Evolutionary conservation across 2,113 vertebrate species (phyloP).

Genomic region (Rhabdomys dilectus): DNA sequence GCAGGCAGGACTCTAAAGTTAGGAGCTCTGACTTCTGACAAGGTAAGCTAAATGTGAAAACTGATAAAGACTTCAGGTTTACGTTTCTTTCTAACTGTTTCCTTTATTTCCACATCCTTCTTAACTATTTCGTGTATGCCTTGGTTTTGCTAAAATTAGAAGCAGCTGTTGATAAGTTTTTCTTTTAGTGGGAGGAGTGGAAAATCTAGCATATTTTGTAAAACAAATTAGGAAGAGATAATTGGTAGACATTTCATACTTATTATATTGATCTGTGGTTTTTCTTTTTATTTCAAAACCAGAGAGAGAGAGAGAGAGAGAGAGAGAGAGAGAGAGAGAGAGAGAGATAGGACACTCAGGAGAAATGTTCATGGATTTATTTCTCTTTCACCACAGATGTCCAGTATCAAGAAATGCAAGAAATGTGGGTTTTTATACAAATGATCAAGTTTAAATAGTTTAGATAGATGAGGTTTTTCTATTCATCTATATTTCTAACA

Average conservation of each 20-base stretch:
- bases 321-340: no score
- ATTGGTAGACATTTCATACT: slow-evolving; percentile 32
- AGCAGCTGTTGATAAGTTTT: slow-evolving; percentile 4
- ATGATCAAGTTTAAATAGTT: not conserved
- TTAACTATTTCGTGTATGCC: not conserved
- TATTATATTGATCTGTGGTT: not conserved
- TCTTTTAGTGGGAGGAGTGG: slow-evolving; percentile 17
- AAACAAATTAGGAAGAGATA: not conserved
- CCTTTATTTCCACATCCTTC: not conserved
- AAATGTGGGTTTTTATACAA: not conserved
- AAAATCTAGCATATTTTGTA: slow-evolving; percentile 45
- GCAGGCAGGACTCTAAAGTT: slow-evolving; percentile 70
- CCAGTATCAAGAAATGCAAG: not conserved
- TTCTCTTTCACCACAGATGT: slow-evolving; percentile 41
- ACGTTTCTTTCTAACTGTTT: not conserved
- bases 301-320: not conserved
- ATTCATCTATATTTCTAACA: slow-evolving; percentile 6
- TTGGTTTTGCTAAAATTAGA: slow-evolving; percentile 61
- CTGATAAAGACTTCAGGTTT: not conserved
- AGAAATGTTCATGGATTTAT: not conserved
- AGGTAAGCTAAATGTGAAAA: slow-evolving; percentile 85
- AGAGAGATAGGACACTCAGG: not conserved
- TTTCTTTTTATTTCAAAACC: not conserved
- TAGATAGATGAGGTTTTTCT: not conserved
- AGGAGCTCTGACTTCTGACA: slow-evolving; percentile 79